Evolutionary conservation across 1,140 invertebrate species (phyloP), one percentile per base, ranked within the genome.

Genomic region (Macrotrachela quadricornifera): DNA sequence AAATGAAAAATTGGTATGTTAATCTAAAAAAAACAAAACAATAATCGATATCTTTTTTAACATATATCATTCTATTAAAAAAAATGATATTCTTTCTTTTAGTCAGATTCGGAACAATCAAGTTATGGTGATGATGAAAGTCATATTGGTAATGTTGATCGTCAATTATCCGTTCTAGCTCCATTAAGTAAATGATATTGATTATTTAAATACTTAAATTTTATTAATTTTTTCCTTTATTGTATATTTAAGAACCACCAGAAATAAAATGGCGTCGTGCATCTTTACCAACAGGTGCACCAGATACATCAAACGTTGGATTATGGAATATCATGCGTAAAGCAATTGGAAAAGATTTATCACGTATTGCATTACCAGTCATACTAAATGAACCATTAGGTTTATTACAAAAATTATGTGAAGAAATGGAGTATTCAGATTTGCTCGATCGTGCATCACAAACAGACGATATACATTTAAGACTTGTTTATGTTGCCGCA

Each of bases 251-350:
- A 42, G 51, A 52, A 41, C 39, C 43, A 42, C 51, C 46, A 36
- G 40, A 53, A n/a, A 53, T 53, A 21, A 80, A 79, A 54, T 77
- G 79, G n/a, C 74, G 82, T 6, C 70, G 83, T 50, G 77, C 77
- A 12, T 75, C 75, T 15, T 69, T 86, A 38, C 81, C 82, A 1
- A 73, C 74, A 21, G 75, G 79, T 0, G 74, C 80, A 51, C 79
- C 81, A 13, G 76, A 77, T 40, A 76, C 75, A 0, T 80, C 80
- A 58, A 80, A 80, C 30, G 73, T 83, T 12, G 80, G 78, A 44
- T 66, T 84, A 10, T 84, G 80, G 79, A 82, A 81, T 65, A 72
- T 85, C 40, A 67, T 85, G 16, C 80, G 80, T 60, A 80, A 81
- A 50, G 48, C 49, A 36, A 84, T 85, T 56, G 83, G 83, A 43